phyloP scores from a whole-genome alignment of 2,888 invertebrate genomes.

The Campoplex capitator region DNA sequence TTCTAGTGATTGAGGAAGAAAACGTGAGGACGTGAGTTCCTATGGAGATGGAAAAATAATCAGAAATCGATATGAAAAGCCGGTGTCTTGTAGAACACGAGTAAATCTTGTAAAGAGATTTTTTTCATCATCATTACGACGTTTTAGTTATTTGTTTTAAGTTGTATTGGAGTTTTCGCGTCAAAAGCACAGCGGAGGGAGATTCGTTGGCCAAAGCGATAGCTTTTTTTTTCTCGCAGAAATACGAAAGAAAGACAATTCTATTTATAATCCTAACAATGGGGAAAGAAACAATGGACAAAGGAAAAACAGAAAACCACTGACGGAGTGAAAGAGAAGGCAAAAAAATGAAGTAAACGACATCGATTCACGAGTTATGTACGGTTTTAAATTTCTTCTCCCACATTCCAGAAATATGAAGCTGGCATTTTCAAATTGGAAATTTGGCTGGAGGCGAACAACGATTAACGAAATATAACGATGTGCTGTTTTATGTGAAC shows the following conservation, averaged over 20 bases:
- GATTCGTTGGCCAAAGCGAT: constrained; percentile 8
- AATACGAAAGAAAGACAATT: constrained; percentile 36
- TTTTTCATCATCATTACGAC: too few relatives aligned
- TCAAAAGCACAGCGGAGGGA: neutral
- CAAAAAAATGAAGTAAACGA: constrained; percentile 70
- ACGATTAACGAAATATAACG: constrained; percentile 21
- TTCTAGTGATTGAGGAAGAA: neutral
- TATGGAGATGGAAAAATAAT: neutral
- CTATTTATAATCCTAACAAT: constrained; percentile 71
- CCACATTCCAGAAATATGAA: neutral
- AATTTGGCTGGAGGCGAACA: constrained; percentile 56
- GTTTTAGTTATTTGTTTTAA: neutral
- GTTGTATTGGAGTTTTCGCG: constrained; percentile 24
- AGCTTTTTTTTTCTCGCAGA: constrained; percentile 7
- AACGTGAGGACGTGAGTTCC: neutral
- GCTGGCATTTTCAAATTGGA: constrained; percentile 50
- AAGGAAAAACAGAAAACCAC: constrained; percentile 36
- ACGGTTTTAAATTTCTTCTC: constrained; percentile 68
- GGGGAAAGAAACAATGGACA: constrained; percentile 62
- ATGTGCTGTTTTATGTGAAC: neutral
- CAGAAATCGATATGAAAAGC: neutral
- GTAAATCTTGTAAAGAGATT: neutral
- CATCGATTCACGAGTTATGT: constrained; percentile 68
- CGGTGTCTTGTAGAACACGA: neutral
- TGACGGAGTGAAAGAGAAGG: constrained; percentile 53